phyloP scores from a whole-genome alignment of 2,888 invertebrate species.

The Agonopterix arenella region DNA sequence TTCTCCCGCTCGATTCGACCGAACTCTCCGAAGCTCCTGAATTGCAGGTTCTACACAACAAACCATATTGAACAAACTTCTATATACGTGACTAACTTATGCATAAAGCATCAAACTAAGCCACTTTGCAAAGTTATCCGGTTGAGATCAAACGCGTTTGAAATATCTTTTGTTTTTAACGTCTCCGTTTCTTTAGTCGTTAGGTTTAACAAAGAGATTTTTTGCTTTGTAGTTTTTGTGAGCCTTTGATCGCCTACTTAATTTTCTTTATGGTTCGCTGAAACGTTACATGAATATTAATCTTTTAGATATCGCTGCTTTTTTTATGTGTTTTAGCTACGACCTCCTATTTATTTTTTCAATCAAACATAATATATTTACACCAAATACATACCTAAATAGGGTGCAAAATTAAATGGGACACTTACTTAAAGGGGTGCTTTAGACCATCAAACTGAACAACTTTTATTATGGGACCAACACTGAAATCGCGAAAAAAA shows the following conservation, averaged over 20 bases:
- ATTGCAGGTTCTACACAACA: conserved; percentile 13
- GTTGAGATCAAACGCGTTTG: conserved; percentile 12
- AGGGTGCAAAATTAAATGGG: too few species aligned
- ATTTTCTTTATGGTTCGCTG: background rate
- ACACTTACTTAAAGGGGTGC: too few species aligned
- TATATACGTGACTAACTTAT: conserved; percentile 12
- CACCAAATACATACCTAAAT: too few species aligned
- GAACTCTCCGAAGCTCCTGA: conserved; percentile 1
- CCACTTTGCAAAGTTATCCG: conserved; percentile 17
- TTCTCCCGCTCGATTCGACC: background rate
- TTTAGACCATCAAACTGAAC: too few species aligned
- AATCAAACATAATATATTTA: too few species aligned
- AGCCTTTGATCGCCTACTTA: background rate
- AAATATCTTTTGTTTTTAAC: conserved; percentile 12
- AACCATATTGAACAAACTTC: conserved; percentile 17
- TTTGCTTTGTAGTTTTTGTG: background rate
- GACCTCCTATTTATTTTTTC: too few species aligned
- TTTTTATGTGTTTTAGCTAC: too few species aligned
- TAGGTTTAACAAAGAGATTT: background rate
- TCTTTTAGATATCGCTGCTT: too few species aligned
- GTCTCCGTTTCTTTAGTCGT: background rate
- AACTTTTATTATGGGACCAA: too few species aligned
- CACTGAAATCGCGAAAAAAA: too few species aligned
- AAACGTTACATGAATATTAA: too few species aligned
- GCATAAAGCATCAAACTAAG: conserved; percentile 18